A percentile compares a stretch with the other conserved stretches of the same genome.
These are phyloP conservation scores for Potamarius usumacintae DNA, from an alignment of 2,113 vertebrate genomes.

Conservation along the genomic window DNA sequence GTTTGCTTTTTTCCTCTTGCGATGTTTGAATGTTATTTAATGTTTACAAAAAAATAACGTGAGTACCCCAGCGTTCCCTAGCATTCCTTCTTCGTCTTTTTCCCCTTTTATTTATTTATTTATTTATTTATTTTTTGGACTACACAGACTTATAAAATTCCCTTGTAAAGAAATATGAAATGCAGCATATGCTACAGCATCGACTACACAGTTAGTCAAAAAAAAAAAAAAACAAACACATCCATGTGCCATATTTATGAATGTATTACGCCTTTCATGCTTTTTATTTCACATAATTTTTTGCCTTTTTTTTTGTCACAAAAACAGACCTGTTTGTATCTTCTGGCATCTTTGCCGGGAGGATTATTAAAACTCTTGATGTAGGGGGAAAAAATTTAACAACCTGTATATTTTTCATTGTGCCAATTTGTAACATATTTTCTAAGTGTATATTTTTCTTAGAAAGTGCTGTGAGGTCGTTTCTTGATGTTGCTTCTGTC, in stretches of 20 bases:
- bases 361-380: slow-evolving; percentile 89
- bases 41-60: slow-evolving; percentile 40
- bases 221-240: neutral
- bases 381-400: slow-evolving; percentile 70
- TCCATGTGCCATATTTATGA: slow-evolving; percentile 79
- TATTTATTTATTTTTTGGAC: neutral
- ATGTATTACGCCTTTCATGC: slow-evolving; percentile 81
- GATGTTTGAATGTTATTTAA: slow-evolving; percentile 51
- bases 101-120: neutral
- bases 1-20: slow-evolving; percentile 39
- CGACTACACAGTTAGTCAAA: slow-evolving; percentile 13
- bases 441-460: slow-evolving; percentile 98
- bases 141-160: neutral
- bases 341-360: slow-evolving; percentile 85
- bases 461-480: slow-evolving; percentile 95
- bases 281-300: slow-evolving; percentile 76
- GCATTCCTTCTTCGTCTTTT: neutral
- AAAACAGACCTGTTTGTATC: slow-evolving; percentile 86
- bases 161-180: slow-evolving; percentile 15
- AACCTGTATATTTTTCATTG: slow-evolving; percentile 95
- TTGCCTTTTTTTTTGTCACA: slow-evolving; percentile 69
- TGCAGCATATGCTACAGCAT: neutral
- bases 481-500: slow-evolving; percentile 82
- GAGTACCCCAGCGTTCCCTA: slow-evolving; percentile 19
- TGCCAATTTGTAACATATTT: slow-evolving; percentile 98